Conservation (phyloP, 2,888 invertebrate genomes). For the Zele albiditarsus region DNA sequence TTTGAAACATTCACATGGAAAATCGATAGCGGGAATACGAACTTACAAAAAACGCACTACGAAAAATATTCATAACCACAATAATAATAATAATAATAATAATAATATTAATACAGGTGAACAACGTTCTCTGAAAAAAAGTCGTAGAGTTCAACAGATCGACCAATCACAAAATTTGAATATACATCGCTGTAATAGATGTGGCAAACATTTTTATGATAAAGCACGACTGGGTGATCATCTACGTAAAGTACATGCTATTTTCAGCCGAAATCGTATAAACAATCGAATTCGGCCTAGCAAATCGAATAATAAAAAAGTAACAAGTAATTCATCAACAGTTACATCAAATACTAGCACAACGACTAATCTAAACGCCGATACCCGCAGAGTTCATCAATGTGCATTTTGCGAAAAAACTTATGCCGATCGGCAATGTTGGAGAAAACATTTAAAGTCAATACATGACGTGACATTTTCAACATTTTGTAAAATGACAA, state of each 20-base stretch:
- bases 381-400: neutral
- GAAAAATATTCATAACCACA: no score
- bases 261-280: slow-evolving; percentile 12
- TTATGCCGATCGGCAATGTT: neutral
- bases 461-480: neutral
- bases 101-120: neutral
- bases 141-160: neutral
- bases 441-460: slow-evolving; percentile 1
- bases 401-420: slow-evolving; percentile 15
- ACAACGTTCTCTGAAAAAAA: neutral
- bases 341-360: neutral
- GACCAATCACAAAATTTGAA: slow-evolving; percentile 14
- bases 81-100: neutral
- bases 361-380: neutral
- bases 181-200: slow-evolving; percentile 23
- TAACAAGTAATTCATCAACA: neutral
- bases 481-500: neutral
- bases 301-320: neutral
- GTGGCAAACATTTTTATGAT: slow-evolving; percentile 24
- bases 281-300: neutral
- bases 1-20: slow-evolving; percentile 14
- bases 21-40: neutral
- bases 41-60: slow-evolving; percentile 10
- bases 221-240: slow-evolving; percentile 4
- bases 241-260: slow-evolving; percentile 25